Evolutionary conservation across 2,888 invertebrate genomes (phyloP).

Genomic region (Chymomyza caudatula): DNA sequence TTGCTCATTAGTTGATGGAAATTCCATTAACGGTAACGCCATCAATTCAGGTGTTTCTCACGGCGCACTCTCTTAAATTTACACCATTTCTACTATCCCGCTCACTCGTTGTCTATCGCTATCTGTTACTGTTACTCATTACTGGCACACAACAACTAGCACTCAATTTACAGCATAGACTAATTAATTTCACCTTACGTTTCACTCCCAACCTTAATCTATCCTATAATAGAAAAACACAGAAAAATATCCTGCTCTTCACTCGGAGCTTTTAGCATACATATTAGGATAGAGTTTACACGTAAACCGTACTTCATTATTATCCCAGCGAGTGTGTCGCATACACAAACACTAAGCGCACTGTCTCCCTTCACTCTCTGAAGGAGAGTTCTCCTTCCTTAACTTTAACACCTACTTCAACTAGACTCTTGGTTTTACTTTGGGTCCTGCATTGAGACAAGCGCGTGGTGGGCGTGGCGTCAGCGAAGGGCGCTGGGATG

Average conservation of each 20-base stretch:
- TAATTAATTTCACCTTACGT: slow-evolving; percentile 41
- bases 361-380: slow-evolving; percentile 16
- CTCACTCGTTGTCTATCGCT: too few species aligned
- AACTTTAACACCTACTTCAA: neutral
- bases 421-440: neutral
- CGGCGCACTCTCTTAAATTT: neutral
- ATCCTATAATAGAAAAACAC: neutral
- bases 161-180: slow-evolving; percentile 3
- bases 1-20: neutral
- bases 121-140: neutral
- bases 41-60: neutral
- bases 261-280: slow-evolving; percentile 61
- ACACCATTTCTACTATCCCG: too few species aligned
- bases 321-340: slow-evolving; percentile 69
- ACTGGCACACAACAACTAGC: neutral
- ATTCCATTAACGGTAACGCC: too few species aligned
- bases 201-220: slow-evolving; percentile 1
- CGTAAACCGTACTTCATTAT: slow-evolving; percentile 70
- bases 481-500: neutral
- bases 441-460: neutral
- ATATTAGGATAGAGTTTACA: slow-evolving; percentile 70
- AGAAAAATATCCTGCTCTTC: neutral
- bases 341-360: slow-evolving; percentile 58
- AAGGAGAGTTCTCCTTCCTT: slow-evolving; percentile 8
- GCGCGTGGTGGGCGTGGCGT: neutral